Base-by-base conservation (phyloP, 2,113 vertebrate genomes). In the Rhabdornis inornatus region DNA sequence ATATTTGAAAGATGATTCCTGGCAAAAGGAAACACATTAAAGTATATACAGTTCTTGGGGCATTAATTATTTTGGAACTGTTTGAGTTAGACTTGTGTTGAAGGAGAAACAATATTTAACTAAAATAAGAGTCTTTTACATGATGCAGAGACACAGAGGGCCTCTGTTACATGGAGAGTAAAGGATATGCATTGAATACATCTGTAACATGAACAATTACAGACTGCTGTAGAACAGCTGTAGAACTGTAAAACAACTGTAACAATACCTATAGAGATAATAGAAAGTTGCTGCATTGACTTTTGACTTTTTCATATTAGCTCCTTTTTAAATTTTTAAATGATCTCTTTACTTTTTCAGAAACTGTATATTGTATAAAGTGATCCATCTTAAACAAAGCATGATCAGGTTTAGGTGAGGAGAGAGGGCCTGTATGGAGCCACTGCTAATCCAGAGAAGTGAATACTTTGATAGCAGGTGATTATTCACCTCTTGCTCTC, bases 21-120 rank as follows among this genome's bases (percentile, higher is more conserved):
- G 88, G 56, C 45, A 91, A 95, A 93, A 88, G 39, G 24, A 83
- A 91, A 91, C 19, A 90, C 37, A 42, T 96, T 91, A 65, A 96
- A 95, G 39, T 72, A 87, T 50, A 89, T 42, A 84, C 19, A 95
- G 63, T 89, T 94, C 53, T 87, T 85, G 49, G 60, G 56, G 59
- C 56, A 86, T 86, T 95, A 96, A 96, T 95, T 96, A 66, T 90
- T 97, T 97, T 92, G 95, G 76, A 96, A 94, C 85, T 94, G 44
- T 91, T 95, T 95, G 87, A 96, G 77, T 96, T 94, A 93, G 60
- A 85, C 83, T 95, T 90, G 74, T 93, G 91, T 92, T 89, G 31
- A 95, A 95, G 87, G 97, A 94, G 82, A 89, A 85, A 57, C 30
- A 93, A 85, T 88, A 92, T 68, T 70, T 60, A 83, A 78, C 56